A percentile compares a stretch with the other conserved stretches of the same genome.
phyloP scores from a whole-genome alignment of 2,888 invertebrate genomes.

The Penaeus monodon region DNA sequence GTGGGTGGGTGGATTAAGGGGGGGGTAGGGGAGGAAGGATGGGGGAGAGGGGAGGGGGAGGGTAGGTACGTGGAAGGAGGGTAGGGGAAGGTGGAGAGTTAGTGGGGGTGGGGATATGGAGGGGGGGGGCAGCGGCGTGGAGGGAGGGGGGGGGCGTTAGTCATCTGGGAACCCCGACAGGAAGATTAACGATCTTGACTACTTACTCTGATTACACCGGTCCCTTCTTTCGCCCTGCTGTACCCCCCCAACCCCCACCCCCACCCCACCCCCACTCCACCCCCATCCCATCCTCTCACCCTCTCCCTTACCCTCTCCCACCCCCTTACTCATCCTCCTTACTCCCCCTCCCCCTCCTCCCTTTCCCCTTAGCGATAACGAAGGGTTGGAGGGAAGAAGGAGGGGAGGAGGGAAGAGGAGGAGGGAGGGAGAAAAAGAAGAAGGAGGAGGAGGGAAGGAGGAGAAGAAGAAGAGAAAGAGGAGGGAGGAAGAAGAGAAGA shows the following conservation, averaged over 20 bases:
- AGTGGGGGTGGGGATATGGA: background rate
- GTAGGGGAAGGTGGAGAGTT: background rate
- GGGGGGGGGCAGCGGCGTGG: background rate
- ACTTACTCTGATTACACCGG: slow-evolving; percentile 57
- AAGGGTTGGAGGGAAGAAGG: slow-evolving; percentile 20
- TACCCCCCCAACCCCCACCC: background rate
- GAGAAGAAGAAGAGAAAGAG: background rate
- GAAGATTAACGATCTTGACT: slow-evolving; percentile 55
- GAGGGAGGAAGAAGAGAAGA: too few relatives aligned
- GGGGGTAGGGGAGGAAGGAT: background rate
- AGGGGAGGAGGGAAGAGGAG: background rate
- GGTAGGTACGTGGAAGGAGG: background rate
- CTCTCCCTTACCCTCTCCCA: slow-evolving; percentile 2
- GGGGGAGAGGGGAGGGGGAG: background rate
- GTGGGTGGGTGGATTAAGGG: too few relatives aligned
- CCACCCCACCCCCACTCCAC: background rate
- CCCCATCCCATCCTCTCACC: background rate
- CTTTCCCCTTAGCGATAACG: slow-evolving; percentile 11
- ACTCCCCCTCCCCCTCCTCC: background rate
- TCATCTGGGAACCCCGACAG: slow-evolving; percentile 30
- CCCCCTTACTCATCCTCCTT: background rate
- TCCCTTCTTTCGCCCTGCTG: slow-evolving; percentile 15
- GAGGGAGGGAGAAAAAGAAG: background rate
- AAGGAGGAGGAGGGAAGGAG: background rate
- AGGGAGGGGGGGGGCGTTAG: slow-evolving; percentile 1